Evolutionary conservation across 2,113 vertebrate genomes (phyloP), one percentile per base, ranked within the genome.

Genomic region (Corythornis cristatus): DNA sequence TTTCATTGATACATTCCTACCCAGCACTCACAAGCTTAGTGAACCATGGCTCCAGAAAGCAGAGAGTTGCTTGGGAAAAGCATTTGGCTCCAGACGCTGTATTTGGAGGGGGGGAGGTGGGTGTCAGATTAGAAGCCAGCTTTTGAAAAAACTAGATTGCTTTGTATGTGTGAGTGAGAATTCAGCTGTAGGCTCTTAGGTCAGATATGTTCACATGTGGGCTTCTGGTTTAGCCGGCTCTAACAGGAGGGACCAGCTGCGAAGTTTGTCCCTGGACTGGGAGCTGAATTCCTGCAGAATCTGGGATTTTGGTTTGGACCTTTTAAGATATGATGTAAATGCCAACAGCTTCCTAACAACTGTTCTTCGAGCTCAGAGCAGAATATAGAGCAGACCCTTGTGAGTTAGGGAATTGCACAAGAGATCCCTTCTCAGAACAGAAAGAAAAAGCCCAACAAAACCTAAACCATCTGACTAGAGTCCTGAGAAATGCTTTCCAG

Each of bases 311-410:
- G 9, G 1, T 88, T 95, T 93, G 89, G 85, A 83, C 76, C 43
- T 80, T 92, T 89, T 89, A 11, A 91, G 89, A 50, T 81, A 83
- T 57, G 85, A 91, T 96, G 75, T 81, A 77, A 93, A 95, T 92
- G 82, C 88, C 89, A 91, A 67, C 93, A 95, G 76, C 93, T 93
- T 93, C 88, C 86, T 86, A 88, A 94, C 93, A 95, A 96, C 93
- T 95, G 80, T 96, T 90, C 65, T 31, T 7, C 76, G 72, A 67
- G 68, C 87, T 94, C 68, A 22, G 68, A 64, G 82, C 57, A 78
- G 93, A 86, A 81, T 94, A 83, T 29, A 88, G 91, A 91, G 60
- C 76, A 50, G 85, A 93, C n/a, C 26, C 73, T 88, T 75, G 83
- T 48, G 86, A 64, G n/a, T 81, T 81, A 72, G 89, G 86, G 91